A percentile compares a stretch with the other conserved stretches of the same genome.
Evolutionary conservation across 2,113 vertebrate genomes (phyloP).

Genomic region (Macquaria ambigua): DNA sequence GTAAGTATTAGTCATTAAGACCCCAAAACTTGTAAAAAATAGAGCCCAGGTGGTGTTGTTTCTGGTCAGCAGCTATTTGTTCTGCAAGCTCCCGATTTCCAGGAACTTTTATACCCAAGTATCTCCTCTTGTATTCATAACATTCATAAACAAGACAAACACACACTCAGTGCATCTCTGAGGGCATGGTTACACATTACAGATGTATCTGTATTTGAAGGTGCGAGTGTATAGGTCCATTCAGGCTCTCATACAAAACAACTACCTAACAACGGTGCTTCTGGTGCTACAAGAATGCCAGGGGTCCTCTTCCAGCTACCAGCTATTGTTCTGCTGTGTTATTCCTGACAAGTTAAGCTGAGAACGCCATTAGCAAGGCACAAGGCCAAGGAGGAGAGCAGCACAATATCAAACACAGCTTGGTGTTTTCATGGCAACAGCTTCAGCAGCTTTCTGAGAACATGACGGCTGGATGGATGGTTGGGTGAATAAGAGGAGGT

Average conservation of each 20-base stretch:
- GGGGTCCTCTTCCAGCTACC: conserved; percentile 6
- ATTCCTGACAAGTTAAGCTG: conserved; percentile 24
- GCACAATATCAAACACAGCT: conserved; percentile 20
- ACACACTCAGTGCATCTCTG: not conserved
- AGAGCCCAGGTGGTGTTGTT: not conserved
- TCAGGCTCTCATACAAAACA: not conserved
- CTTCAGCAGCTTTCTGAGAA: conserved; percentile 38
- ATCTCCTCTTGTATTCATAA: not conserved
- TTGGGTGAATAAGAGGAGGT: conserved; percentile 15
- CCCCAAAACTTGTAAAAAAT: no score
- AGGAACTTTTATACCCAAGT: not conserved
- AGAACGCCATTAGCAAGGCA: conserved; percentile 14
- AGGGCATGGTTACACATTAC: not conserved
- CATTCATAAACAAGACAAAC: not conserved
- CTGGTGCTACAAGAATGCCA: conserved; percentile 15
- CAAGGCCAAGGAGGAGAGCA: not conserved
- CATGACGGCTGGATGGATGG: not conserved
- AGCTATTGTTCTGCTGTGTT: conserved; percentile 18
- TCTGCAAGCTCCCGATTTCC: not conserved
- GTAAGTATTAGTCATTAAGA: no score
- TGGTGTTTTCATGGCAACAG: conserved; percentile 69
- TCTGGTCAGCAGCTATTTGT: not conserved
- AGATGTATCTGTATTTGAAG: not conserved
- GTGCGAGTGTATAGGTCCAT: not conserved
- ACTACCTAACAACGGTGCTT: conserved; percentile 1